These are phyloP conservation scores for Vanessa atalanta DNA, from an alignment of 1,140 invertebrate genomes.

Conservation along the genomic window DNA sequence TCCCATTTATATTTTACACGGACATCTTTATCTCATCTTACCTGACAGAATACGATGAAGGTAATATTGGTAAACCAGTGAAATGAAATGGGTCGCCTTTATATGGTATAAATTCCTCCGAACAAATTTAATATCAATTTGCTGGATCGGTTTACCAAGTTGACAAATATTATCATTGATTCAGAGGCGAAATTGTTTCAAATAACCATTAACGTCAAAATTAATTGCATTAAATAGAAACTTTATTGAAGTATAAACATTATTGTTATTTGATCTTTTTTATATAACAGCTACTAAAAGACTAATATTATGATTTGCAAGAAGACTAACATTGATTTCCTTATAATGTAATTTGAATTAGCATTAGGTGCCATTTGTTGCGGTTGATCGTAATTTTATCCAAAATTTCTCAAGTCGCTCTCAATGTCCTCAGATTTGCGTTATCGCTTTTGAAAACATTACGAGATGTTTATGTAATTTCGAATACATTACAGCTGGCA, in stretches of 20 bases:
- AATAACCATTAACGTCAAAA: background rate
- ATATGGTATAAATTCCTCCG: background rate
- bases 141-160: background rate
- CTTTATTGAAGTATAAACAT: too few species aligned
- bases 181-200: background rate
- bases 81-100: constrained; percentile 14
- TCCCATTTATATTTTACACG: constrained; percentile 9
- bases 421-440: constrained; percentile 28
- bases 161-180: background rate
- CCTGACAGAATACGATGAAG: constrained; percentile 27
- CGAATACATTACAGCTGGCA: constrained; percentile 27
- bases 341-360: constrained; percentile 12
- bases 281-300: too few species aligned
- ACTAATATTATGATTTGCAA: background rate
- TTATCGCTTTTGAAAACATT: constrained; percentile 30
- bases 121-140: background rate
- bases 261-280: too few species aligned
- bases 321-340: background rate
- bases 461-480: constrained; percentile 32
- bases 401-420: constrained; percentile 30
- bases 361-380: constrained; percentile 17
- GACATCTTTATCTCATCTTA: constrained; percentile 18
- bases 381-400: constrained; percentile 1
- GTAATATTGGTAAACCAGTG: constrained; percentile 12
- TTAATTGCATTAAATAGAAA: background rate